phyloP scores from a whole-genome alignment of 2,113 vertebrate species.

The Laticauda laticaudata region DNA sequence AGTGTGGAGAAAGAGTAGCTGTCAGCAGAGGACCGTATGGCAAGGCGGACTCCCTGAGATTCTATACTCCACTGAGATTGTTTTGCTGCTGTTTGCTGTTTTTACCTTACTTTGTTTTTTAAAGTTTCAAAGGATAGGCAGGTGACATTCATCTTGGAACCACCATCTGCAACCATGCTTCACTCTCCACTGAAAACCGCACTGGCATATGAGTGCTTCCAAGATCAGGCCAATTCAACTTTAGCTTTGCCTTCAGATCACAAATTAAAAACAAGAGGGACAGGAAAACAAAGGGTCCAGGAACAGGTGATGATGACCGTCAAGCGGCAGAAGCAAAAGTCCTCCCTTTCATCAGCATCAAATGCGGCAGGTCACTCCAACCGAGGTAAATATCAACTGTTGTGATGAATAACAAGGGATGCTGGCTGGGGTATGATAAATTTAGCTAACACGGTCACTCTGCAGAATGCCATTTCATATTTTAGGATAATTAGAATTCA shows the following conservation, averaged over 20 bases:
- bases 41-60: constrained; percentile 59
- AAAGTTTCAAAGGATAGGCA: background rate
- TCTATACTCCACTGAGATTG: constrained; percentile 37
- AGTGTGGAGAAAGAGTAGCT: constrained; percentile 58
- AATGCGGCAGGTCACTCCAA: constrained; percentile 63
- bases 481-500: background rate
- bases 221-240: constrained; percentile 75
- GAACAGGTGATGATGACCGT: constrained; percentile 81
- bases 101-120: background rate
- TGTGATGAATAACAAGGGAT: accelerated
- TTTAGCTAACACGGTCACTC: background rate
- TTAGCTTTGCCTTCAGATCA: constrained; percentile 78
- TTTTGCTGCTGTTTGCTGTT: background rate
- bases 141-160: constrained; percentile 38
- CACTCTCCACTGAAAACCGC: constrained; percentile 78
- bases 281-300: constrained; percentile 75
- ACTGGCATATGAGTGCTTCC: constrained; percentile 74
- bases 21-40: constrained; percentile 55
- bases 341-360: constrained; percentile 66
- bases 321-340: constrained; percentile 75
- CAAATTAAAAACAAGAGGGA: constrained; percentile 74
- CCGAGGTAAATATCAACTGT: constrained; percentile 64
- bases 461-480: background rate
- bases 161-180: constrained; percentile 64
- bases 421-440: background rate